Evolutionary conservation across 2,797 vertebrate species (phyloP).

Genomic region (Remorina albescens): DNA sequence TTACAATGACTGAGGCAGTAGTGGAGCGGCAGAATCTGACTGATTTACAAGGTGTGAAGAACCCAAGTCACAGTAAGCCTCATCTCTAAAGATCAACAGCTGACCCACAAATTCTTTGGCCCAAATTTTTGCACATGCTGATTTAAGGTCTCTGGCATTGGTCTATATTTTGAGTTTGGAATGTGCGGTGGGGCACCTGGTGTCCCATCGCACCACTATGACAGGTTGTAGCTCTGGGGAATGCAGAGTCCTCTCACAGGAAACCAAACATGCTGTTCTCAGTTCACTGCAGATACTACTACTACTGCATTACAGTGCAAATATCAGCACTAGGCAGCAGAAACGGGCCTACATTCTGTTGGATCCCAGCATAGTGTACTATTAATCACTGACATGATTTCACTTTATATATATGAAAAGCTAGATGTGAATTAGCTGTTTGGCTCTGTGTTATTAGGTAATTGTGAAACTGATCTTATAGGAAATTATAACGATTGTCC

Average conservation of each 20-base stretch:
- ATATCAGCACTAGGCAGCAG: slow-evolving; percentile 24
- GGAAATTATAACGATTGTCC: slow-evolving; percentile 30
- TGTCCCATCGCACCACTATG: slow-evolving; percentile 58
- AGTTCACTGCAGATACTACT: slow-evolving; percentile 40
- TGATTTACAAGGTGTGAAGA: slow-evolving; percentile 60
- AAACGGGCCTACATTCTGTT: not conserved
- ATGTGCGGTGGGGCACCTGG: slow-evolving; percentile 57
- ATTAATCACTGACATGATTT: not conserved
- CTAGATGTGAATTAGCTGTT: not conserved
- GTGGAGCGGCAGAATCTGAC: slow-evolving; percentile 37
- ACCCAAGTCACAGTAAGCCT: slow-evolving; percentile 25
- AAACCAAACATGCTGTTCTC: slow-evolving; percentile 54
- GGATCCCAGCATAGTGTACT: too few species aligned
- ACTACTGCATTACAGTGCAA: slow-evolving; percentile 27
- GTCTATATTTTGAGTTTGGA: slow-evolving; percentile 58
- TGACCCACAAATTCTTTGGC: slow-evolving; percentile 57
- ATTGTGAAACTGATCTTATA: slow-evolving; percentile 5
- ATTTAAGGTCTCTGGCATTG: slow-evolving; percentile 53
- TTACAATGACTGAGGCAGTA: not conserved
- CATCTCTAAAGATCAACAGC: slow-evolving; percentile 38
- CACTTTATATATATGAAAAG: not conserved
- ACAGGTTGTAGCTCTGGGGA: slow-evolving; percentile 44
- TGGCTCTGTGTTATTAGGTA: not conserved
- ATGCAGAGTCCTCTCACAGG: slow-evolving; percentile 29
- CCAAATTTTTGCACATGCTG: slow-evolving; percentile 25